Evolutionary conservation across 2,113 vertebrate genomes (phyloP).

Genomic region (Addax nasomaculatus): DNA sequence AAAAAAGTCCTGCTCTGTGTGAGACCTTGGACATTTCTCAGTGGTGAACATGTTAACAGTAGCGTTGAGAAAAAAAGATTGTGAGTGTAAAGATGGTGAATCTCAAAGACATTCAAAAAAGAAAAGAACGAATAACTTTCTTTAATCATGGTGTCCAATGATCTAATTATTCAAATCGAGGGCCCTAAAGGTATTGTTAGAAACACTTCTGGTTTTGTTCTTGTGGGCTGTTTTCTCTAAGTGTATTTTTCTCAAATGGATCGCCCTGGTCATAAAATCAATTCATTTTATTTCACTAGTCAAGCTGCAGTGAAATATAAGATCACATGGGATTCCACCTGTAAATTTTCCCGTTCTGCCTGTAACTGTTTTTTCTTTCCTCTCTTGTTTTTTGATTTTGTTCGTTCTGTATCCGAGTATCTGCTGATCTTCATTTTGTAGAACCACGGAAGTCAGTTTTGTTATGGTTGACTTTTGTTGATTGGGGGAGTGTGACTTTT

Average conservation of each 20-base stretch:
- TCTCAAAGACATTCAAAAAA: not conserved
- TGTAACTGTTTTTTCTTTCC: not conserved
- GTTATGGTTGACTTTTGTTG: not conserved
- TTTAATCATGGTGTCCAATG: not conserved
- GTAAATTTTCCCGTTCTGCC: not conserved
- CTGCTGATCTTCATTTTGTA: not conserved
- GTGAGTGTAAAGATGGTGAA: not conserved
- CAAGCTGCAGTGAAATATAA: not conserved
- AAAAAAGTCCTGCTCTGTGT: not conserved
- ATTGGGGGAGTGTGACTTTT: not conserved
- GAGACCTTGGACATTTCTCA: not conserved
- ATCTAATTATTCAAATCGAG: not conserved
- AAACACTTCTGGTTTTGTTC: not conserved
- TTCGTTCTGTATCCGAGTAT: not conserved
- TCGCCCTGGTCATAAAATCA: slow-evolving; percentile 21
- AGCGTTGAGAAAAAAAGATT: not conserved
- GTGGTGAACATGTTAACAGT: too few relatives aligned
- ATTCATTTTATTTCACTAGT: slow-evolving; percentile 19
- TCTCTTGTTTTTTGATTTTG: not conserved
- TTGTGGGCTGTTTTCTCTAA: not conserved
- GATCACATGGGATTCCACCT: not conserved
- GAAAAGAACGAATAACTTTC: not conserved
- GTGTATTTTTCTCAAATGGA: not conserved
- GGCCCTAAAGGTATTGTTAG: not conserved
- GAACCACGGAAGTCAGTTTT: accelerated